A percentile compares a stretch with the other conserved stretches of the same genome.
Evolutionary conservation across 2,113 vertebrate species (phyloP).

Genomic region (Corvus moneduloides): DNA sequence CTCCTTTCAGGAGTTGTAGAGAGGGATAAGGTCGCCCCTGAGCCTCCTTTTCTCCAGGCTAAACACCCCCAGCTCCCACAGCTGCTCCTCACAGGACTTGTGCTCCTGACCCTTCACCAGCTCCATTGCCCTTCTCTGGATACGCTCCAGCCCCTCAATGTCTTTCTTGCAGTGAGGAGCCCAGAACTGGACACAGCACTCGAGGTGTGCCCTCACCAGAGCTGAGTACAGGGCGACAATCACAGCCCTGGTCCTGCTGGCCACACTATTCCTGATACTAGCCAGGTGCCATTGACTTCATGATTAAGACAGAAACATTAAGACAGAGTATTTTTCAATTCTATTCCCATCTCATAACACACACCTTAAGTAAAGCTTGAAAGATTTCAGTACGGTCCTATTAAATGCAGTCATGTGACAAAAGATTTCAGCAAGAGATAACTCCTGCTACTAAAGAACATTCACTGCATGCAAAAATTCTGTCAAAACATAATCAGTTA

Average conservation of each 20-base stretch:
- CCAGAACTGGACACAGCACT: background rate
- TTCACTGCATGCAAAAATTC: conserved; percentile 27
- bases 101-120: background rate
- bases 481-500: background rate
- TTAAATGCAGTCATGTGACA: background rate
- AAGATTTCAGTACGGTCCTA: background rate
- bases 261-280: background rate
- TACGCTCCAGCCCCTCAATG: accelerated
- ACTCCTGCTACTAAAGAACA: background rate
- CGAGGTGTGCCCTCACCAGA: accelerated
- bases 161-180: accelerated
- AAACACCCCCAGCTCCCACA: background rate
- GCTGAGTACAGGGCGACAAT: accelerated
- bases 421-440: background rate
- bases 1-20: background rate
- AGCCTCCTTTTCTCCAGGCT: background rate
- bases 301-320: background rate
- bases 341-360: background rate
- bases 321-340: background rate
- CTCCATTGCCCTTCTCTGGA: background rate
- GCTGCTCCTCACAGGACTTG: no score
- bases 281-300: background rate
- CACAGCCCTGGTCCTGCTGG: background rate
- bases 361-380: background rate
- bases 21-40: accelerated